Base-by-base conservation (phyloP, 2,888 invertebrate genomes). In the Aleiodes leptofemur region DNA sequence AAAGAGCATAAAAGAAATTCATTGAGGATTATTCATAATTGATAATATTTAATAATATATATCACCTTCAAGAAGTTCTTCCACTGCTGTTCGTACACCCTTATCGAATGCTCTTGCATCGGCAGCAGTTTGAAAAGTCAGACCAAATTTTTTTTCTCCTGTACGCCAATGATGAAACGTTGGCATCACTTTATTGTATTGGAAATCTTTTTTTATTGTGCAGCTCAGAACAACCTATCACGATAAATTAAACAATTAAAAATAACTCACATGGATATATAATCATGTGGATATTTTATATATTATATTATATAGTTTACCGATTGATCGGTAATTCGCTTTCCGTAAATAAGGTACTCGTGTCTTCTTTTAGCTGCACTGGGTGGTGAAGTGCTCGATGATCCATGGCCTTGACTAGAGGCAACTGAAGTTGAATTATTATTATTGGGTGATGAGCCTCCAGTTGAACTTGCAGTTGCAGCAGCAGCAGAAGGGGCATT, bases 111-210 rank as follows among this genome's bases (percentile, higher is more conserved):
- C 97, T 79, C 97, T 91, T 50, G 97, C 98, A 91, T 98, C 96
- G 8, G 97, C 97, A 51, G 97, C 97, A 71, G 97, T 97, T 90
- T 97, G 97, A 92, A 98, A 98, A 71, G 98, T 98, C 83, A 98
- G 92, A 69, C 98, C 98, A 91, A 97, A 98, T 82, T 96, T 95
- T 90, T 97, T 96, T 91, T 97, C 97, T 76, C 97, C 98, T 23
- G 97, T 97, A 88, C 95, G 95, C 98, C 98, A 98, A 91, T 98
- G 98, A 91, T 98, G 98, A 92, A 98, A 98, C 61, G 98, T 98
- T 48, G 98, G 98, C 96, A 98, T 98, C 86, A 98, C 97, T 92
- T 97, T 97, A 91, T 97, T 96, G 92, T 98, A 98, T 90, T 97
- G 96, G 90, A 98, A 96, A 91, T 98, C 98, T 90, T 96, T 96